Conservation (phyloP, 2,797 vertebrate genomes). For the Setipinna tenuifilis region DNA sequence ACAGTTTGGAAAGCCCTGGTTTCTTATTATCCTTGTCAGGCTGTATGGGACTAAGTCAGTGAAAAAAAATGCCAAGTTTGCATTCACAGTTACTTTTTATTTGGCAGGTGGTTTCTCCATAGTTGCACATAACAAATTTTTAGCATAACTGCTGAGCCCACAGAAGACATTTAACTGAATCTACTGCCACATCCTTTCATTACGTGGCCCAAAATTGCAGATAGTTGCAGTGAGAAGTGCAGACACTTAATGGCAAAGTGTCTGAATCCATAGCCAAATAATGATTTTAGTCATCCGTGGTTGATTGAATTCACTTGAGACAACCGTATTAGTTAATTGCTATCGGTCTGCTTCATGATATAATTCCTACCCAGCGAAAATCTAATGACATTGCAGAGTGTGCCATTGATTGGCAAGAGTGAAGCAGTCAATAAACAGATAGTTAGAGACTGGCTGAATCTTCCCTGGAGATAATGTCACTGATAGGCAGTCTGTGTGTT, state of each 20-base stretch:
- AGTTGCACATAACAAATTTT: background rate
- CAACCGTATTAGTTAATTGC: background rate
- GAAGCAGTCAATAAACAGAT: background rate
- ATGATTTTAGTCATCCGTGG: conserved; percentile 13
- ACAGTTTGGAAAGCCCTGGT: background rate
- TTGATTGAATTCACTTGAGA: background rate
- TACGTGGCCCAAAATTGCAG: background rate
- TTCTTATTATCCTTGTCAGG: background rate
- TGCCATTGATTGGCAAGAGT: conserved; percentile 5
- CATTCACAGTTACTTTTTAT: background rate
- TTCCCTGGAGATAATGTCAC: background rate
- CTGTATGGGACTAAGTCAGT: background rate
- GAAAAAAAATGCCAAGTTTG: background rate
- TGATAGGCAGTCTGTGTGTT: background rate
- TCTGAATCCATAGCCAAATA: conserved; percentile 3
- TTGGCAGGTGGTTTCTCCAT: background rate
- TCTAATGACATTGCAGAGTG: conserved; percentile 16
- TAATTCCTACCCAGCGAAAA: background rate
- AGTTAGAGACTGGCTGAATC: background rate
- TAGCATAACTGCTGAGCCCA: background rate
- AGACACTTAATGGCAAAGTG: background rate
- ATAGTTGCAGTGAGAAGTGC: background rate
- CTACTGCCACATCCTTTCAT: background rate
- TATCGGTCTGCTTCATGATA: background rate
- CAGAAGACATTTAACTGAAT: background rate